Percentiles rank a stretch among this genome's conserved stretches.
Conservation (phyloP, 2,113 vertebrate genomes). For the Bufo bufo region DNA sequence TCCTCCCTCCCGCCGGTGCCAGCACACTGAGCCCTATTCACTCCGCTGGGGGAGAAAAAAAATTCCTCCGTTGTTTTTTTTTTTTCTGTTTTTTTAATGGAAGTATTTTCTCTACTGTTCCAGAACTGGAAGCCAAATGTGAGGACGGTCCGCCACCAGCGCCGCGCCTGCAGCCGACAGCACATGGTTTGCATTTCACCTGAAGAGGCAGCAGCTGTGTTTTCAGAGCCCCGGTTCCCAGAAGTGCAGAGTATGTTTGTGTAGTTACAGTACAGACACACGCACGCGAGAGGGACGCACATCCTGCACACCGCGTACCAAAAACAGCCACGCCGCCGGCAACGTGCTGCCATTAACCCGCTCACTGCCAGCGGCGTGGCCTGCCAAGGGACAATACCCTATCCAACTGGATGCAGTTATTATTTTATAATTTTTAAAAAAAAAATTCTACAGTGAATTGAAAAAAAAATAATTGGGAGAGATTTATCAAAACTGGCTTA, state of each 20-base stretch:
- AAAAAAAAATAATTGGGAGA: too few relatives aligned
- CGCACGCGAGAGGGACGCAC: not conserved
- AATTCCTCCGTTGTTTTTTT: not conserved
- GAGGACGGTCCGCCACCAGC: not conserved
- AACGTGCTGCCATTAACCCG: not conserved
- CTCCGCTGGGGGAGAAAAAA: not conserved
- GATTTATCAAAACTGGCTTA: too few relatives aligned
- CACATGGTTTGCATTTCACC: conserved; percentile 47
- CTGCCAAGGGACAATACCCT: too few relatives aligned
- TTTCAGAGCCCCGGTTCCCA: conserved; percentile 41
- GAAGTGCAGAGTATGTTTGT: conserved; percentile 48
- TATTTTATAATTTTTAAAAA: too few relatives aligned
- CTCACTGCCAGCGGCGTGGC: not conserved
- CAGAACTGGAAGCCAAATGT: conserved; percentile 11
- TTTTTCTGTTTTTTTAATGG: conserved; percentile 6
- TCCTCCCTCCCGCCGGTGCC: not conserved
- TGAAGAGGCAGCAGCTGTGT: conserved; percentile 57
- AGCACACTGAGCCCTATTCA: conserved; percentile 51
- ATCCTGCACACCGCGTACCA: conserved; percentile 14
- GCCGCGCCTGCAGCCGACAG: not conserved
- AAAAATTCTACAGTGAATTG: too few relatives aligned
- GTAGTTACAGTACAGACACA: conserved; percentile 46
- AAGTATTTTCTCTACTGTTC: conserved; percentile 30
- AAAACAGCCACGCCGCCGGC: not conserved
- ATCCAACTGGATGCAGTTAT: too few relatives aligned